Evolutionary conservation across 2,797 vertebrate genomes (phyloP).

Genomic region (Artibeus jamaicensis): DNA sequence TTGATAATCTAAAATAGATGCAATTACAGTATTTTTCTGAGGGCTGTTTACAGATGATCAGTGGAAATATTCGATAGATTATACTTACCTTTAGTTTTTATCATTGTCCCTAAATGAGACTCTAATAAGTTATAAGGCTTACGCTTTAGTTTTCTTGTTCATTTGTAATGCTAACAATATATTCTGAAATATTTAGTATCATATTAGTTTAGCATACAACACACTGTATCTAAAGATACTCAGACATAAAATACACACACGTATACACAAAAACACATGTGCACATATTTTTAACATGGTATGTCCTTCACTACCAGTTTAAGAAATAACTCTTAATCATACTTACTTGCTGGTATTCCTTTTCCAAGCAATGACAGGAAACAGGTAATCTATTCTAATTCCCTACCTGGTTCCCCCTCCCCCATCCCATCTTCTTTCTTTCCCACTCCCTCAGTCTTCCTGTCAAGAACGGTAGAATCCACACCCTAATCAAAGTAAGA

Average conservation of each 20-base stretch:
- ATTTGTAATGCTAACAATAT: neutral
- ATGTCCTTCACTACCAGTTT: neutral
- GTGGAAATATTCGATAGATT: neutral
- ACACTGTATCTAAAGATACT: neutral
- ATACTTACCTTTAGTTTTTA: neutral
- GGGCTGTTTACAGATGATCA: neutral
- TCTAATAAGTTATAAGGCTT: neutral
- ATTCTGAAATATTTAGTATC: neutral
- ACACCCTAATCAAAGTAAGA: slow-evolving; percentile 45
- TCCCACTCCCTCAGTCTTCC: slow-evolving; percentile 9
- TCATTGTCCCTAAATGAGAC: neutral
- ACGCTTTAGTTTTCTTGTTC: neutral
- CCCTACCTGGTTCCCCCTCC: neutral
- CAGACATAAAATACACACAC: neutral
- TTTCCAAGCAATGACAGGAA: neutral
- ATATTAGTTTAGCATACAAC: neutral
- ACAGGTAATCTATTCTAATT: neutral
- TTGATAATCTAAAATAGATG: neutral
- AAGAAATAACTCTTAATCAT: neutral
- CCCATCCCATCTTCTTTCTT: neutral
- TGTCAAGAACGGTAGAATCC: slow-evolving; percentile 26
- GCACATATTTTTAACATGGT: neutral
- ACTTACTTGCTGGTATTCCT: neutral
- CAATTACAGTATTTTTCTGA: neutral
- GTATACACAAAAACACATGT: neutral